These are phyloP conservation scores for Lophura nycthemera DNA, from an alignment of 2,113 vertebrate species.

Conservation along the genomic window DNA sequence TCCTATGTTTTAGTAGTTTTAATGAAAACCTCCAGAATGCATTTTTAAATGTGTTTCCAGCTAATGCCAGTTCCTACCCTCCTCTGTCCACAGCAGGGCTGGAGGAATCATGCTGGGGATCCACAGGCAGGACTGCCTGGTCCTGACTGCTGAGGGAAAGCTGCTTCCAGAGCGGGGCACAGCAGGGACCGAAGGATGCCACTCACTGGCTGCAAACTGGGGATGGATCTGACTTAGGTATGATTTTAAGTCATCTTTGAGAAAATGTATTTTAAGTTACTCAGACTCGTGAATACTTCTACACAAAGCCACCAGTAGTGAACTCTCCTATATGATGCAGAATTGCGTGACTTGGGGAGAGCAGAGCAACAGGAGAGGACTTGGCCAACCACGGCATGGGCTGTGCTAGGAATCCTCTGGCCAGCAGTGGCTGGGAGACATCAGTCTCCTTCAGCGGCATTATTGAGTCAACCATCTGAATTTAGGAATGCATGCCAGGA, in stretches of 20 bases:
- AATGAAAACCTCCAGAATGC: conserved; percentile 20
- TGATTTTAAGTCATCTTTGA: neutral
- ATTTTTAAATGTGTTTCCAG: conserved; percentile 29
- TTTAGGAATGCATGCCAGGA: fast-evolving
- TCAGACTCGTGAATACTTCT: fast-evolving
- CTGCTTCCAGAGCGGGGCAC: neutral
- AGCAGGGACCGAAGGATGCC: neutral
- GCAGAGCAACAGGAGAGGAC: neutral
- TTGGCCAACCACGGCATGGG: fast-evolving
- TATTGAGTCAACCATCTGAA: neutral
- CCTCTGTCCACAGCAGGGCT: neutral
- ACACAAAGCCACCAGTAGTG: neutral
- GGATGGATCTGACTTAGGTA: neutral
- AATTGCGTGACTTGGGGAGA: neutral
- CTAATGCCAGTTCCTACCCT: neutral
- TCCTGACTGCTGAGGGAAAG: conserved; percentile 10
- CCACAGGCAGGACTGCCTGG: neutral
- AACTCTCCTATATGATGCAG: fast-evolving
- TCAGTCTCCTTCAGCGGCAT: fast-evolving
- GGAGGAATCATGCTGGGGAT: conserved; percentile 7
- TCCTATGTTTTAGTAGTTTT: conserved; percentile 53
- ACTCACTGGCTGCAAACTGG: neutral
- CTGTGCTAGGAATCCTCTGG: neutral
- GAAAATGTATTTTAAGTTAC: neutral
- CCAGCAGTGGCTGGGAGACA: neutral